phyloP scores from a whole-genome alignment of 1,140 invertebrate genomes.

The Trypoxylus dichotomus region DNA sequence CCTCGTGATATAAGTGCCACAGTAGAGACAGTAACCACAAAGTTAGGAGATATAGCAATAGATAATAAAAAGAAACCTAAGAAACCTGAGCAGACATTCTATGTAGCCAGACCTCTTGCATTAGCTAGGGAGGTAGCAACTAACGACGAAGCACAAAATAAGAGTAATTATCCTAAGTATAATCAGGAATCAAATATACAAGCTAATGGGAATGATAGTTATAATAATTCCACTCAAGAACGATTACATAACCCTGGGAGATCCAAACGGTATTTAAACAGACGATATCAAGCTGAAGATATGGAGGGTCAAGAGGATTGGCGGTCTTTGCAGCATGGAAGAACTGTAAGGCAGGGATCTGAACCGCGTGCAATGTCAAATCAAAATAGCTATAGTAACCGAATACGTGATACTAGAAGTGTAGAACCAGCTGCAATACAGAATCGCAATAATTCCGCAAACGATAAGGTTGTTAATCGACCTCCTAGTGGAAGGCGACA shows the following conservation, averaged over 20 bases:
- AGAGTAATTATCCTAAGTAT: slow-evolving; percentile 26
- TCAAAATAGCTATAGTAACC: slow-evolving; percentile 48
- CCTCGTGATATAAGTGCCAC: slow-evolving; percentile 31
- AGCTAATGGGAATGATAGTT: slow-evolving; percentile 12
- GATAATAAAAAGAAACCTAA: slow-evolving; percentile 53
- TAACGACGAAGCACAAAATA: slow-evolving; percentile 34
- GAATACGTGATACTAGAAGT: slow-evolving; percentile 58
- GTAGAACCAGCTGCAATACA: slow-evolving; percentile 54
- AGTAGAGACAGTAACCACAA: slow-evolving; percentile 22
- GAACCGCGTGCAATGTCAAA: slow-evolving; percentile 53
- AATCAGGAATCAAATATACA: slow-evolving; percentile 30
- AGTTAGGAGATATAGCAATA: slow-evolving; percentile 42
- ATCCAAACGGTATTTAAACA: slow-evolving; percentile 46
- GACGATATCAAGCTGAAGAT: slow-evolving; percentile 49
- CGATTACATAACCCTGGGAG: slow-evolving; percentile 7
- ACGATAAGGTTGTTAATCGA: slow-evolving; percentile 56
- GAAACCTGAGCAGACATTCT: slow-evolving; percentile 61
- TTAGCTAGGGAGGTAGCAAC: slow-evolving; percentile 56
- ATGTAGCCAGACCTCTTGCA: slow-evolving; percentile 59
- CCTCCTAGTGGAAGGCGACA: slow-evolving; percentile 59
- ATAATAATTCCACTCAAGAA: neutral
- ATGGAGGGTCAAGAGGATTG: slow-evolving; percentile 52
- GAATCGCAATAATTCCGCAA: slow-evolving; percentile 36
- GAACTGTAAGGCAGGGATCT: slow-evolving; percentile 55
- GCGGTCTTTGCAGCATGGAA: slow-evolving; percentile 52